These are phyloP conservation scores for Tapirus terrestris DNA, from an alignment of 2,113 vertebrate species.

Conservation along the genomic window DNA sequence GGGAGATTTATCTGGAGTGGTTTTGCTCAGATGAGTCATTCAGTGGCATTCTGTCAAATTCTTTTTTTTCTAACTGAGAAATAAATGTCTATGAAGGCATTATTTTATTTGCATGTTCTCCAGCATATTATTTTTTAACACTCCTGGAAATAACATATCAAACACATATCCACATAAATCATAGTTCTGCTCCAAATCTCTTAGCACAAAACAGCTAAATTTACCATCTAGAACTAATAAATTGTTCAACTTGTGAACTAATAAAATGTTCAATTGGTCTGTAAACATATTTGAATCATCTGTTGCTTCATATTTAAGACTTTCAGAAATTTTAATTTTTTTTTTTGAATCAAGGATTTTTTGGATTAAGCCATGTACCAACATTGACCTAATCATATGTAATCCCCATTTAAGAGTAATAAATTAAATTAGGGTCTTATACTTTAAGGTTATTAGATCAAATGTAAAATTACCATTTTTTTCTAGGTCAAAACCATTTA, in stretches of 20 bases:
- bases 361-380: background rate
- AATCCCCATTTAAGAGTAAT: background rate
- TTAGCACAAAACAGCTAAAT: background rate
- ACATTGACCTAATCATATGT: background rate
- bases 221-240: background rate
- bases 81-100: background rate
- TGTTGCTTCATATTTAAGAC: background rate
- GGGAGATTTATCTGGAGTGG: background rate
- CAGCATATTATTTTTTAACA: conserved; percentile 12
- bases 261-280: background rate
- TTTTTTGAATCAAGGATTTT: background rate
- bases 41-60: background rate
- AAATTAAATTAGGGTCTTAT: background rate
- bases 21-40: background rate
- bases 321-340: background rate
- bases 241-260: background rate
- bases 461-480: background rate
- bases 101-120: background rate
- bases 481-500: background rate
- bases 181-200: background rate
- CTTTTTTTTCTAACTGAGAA: background rate
- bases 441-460: background rate
- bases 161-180: background rate
- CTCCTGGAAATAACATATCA: background rate
- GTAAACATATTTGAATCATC: background rate